phyloP scores from a whole-genome alignment of 2,888 invertebrate species.

The Aleiodes alternator region DNA sequence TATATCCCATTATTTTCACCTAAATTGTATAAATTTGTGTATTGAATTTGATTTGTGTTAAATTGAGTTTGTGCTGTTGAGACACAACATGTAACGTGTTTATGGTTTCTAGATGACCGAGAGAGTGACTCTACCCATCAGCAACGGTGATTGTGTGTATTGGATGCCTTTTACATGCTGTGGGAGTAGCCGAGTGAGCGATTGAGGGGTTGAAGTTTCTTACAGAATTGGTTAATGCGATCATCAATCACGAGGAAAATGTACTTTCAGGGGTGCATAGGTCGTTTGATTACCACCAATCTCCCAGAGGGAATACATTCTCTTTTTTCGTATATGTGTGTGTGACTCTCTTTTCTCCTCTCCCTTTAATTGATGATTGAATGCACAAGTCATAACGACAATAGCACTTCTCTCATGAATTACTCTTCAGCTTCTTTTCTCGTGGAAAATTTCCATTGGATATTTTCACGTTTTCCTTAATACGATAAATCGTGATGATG shows the following conservation, averaged over 20 bases:
- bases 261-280: constrained; percentile 22
- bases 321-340: constrained; percentile 25
- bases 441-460: too few species aligned
- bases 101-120: neutral
- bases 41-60: too few species aligned
- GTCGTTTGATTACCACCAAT: constrained; percentile 32
- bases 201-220: constrained; percentile 40
- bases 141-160: constrained; percentile 5
- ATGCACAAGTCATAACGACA: constrained; percentile 21
- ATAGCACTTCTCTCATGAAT: too few species aligned
- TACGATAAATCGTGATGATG: too few species aligned
- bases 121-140: too few species aligned
- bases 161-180: constrained; percentile 14
- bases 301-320: constrained; percentile 4
- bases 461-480: too few species aligned
- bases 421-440: too few species aligned
- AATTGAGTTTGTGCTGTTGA: too few species aligned
- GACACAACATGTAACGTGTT: neutral
- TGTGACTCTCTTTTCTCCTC: constrained; percentile 20
- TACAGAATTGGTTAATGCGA: constrained; percentile 30
- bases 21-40: too few species aligned
- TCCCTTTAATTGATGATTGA: constrained; percentile 24
- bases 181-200: neutral
- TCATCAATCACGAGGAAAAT: constrained; percentile 40
- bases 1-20: too few species aligned